These are phyloP conservation scores for Acrobasis suavella DNA, from an alignment of 2,888 invertebrate genomes.

Conservation along the genomic window DNA sequence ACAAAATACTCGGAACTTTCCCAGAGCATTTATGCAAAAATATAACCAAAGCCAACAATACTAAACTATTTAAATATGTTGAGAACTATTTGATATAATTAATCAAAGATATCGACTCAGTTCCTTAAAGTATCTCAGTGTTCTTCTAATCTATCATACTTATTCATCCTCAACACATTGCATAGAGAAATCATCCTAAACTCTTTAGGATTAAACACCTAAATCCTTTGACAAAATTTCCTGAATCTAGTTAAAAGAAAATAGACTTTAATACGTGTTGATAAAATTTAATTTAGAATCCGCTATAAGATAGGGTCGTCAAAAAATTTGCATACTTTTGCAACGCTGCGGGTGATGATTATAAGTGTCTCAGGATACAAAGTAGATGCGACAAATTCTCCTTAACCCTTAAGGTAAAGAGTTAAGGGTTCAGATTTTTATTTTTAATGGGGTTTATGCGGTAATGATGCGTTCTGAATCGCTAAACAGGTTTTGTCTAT, in stretches of 20 bases:
- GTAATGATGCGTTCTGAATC: slow-evolving; percentile 73
- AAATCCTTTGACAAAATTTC: slow-evolving; percentile 5
- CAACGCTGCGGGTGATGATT: slow-evolving; percentile 56
- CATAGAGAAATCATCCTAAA: slow-evolving; percentile 4
- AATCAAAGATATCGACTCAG: slow-evolving; percentile 52
- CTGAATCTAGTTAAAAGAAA: slow-evolving; percentile 27
- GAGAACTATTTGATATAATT: slow-evolving; percentile 60
- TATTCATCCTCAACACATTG: slow-evolving; percentile 18
- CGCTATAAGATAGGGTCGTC: slow-evolving; percentile 38
- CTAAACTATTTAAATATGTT: slow-evolving; percentile 40
- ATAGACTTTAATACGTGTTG: slow-evolving; percentile 24
- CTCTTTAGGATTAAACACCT: background rate
- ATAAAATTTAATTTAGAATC: slow-evolving; percentile 29
- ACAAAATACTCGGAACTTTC: slow-evolving; percentile 31
- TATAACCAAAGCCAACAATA: slow-evolving; percentile 44
- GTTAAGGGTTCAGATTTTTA: slow-evolving; percentile 34
- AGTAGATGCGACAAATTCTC: background rate
- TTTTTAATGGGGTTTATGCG: slow-evolving; percentile 31
- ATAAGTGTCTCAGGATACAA: slow-evolving; percentile 37
- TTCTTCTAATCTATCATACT: slow-evolving; percentile 66
- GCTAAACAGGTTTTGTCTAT: slow-evolving; percentile 77
- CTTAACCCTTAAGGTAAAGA: slow-evolving; percentile 1
- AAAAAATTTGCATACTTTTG: slow-evolving; percentile 60
- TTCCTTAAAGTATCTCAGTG: slow-evolving; percentile 38
- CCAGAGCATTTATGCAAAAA: slow-evolving; percentile 53